Base-by-base conservation (phyloP, 2,888 invertebrate species). In the Physocephala rufipes region DNA sequence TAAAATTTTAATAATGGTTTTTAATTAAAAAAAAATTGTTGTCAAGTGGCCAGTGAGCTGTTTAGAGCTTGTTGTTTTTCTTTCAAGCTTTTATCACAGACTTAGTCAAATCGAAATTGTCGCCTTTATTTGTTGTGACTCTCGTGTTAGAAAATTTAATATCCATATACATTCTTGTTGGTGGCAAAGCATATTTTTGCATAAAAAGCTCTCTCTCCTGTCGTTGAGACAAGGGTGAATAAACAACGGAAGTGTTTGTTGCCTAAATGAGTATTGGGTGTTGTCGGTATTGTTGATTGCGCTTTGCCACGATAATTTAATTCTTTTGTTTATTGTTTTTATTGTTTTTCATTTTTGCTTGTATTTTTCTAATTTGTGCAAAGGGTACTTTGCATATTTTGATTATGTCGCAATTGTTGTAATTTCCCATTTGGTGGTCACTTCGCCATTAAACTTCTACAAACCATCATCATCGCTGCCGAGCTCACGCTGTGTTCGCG, bases 391-490 rank as follows among this genome's bases (percentile, higher is more conserved):
- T 67, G 67, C 67, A 58, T 55, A 45, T 67, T 67, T 67, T 67
- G 58, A 67, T 67, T 67, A 67, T 68, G 61, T 61, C 51, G 61
- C 68, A 68, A 68, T 68, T 61, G 36, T 67, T 66, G 64, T 28
- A 43, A 43, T 62, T 43, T 26, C 53, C 19, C 21, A 36, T 55
- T 58, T 49, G 16, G 16, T 47, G 47, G 49, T 61, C 21, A 62
- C 47, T 12, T 51, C 21, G 45, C 9, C 45, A 15, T 26, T 9
- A 59, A 55, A 13, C 51, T 15, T 30, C 21, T 51, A 68, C 62
- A 21, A 67, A 62, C 62, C 68, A 58, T 28, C 66, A 45, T 15
- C 67, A 36, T 26, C 43, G 55, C 36, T 24, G 16, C n/a, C 51
- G n/a, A 49, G 49, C 15, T n/a, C n/a, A 49, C 5, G 3, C 3